phyloP scores from a whole-genome alignment of 2,888 invertebrate genomes.

The Caenorhabditis auriculariae region DNA sequence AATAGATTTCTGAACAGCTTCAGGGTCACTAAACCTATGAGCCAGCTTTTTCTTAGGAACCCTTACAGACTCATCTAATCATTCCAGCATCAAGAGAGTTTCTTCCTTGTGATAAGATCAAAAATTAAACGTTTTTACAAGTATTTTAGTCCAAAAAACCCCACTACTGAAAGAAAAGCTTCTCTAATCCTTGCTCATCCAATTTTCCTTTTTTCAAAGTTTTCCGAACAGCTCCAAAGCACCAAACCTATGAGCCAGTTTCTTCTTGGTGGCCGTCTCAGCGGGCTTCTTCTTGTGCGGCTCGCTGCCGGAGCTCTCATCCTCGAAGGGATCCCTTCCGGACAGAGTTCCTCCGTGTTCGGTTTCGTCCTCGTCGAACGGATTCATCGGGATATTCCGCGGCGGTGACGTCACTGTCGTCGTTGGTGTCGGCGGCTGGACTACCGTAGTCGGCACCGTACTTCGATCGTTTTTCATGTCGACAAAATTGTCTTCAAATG shows the following conservation, averaged over 20 bases:
- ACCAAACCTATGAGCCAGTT: too few relatives aligned
- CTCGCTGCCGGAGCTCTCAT: slow-evolving; percentile 4
- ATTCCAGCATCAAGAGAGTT: too few relatives aligned
- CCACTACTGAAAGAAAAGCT: neutral
- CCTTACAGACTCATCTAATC: too few relatives aligned
- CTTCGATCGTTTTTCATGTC: neutral
- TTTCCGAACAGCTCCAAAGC: too few relatives aligned
- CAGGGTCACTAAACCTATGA: too few relatives aligned
- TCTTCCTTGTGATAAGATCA: too few relatives aligned
- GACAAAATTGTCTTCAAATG: slow-evolving; percentile 25
- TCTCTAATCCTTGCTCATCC: neutral
- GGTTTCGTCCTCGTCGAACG: slow-evolving; percentile 38
- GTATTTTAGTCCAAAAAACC: neutral
- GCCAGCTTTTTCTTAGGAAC: slow-evolving; percentile 8
- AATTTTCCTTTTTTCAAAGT: neutral
- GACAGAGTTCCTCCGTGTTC: slow-evolving; percentile 34
- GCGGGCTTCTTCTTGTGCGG: neutral
- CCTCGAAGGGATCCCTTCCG: slow-evolving; percentile 45
- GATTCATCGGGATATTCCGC: slow-evolving; percentile 25
- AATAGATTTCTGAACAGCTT: too few relatives aligned
- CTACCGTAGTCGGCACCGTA: neutral
- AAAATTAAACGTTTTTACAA: neutral
- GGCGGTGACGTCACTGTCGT: slow-evolving; percentile 3
- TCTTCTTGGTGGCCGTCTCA: neutral
- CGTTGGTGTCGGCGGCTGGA: slow-evolving; percentile 1